Base-by-base conservation (phyloP, 2,888 invertebrate genomes). In the Imbricaverruca yamaguchii region DNA sequence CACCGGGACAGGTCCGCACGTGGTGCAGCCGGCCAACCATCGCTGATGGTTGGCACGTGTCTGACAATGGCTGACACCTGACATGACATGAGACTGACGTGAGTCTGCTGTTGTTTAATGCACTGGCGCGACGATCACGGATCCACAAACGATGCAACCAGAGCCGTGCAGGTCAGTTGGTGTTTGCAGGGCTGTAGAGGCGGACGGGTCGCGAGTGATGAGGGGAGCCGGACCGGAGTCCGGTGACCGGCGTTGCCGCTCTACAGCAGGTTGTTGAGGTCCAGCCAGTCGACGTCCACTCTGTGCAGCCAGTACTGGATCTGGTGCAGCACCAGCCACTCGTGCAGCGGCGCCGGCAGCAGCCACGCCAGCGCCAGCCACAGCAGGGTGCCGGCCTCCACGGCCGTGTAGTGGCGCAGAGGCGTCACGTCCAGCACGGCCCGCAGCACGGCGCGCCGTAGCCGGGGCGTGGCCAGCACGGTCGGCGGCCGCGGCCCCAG, bases 281-380 rank as follows among this genome's bases (percentile, higher is more conserved):
- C 79, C n/a, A 79, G 79, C 79, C 79, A 79, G 57, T 79, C 57
- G 1, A 23, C 56, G n/a, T 79, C 79, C 23, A 57, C 23, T 23
- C 15, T 15, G 57, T 79, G 79, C 23, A 59, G 57, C n/a, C 13
- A 7, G 79, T 79, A 79, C 25, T 79, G 79, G 11, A 57, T 13
- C 1, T 9, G 13, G 13, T 21, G 18, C 13, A 23, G 15, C 57
- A 79, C 57, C 57, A 79, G 57, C 13, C 79, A 8, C 57, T 79
- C 79, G 3, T n/a, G 23, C 56, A 79, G 25, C 23, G 23, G 9
- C 4, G 6, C 15, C 57, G 79, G 79, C 79, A 79, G 79, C 56
- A 56, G 57, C 56, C 59, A 57, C 57, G 57, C 13, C 23, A 59
- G 23, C 12, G 23, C 57, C 23, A 57, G 79, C 56, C 56, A 79